Conservation (phyloP, 2,113 vertebrate species). For the Gnathonemus longibarbis region DNA sequence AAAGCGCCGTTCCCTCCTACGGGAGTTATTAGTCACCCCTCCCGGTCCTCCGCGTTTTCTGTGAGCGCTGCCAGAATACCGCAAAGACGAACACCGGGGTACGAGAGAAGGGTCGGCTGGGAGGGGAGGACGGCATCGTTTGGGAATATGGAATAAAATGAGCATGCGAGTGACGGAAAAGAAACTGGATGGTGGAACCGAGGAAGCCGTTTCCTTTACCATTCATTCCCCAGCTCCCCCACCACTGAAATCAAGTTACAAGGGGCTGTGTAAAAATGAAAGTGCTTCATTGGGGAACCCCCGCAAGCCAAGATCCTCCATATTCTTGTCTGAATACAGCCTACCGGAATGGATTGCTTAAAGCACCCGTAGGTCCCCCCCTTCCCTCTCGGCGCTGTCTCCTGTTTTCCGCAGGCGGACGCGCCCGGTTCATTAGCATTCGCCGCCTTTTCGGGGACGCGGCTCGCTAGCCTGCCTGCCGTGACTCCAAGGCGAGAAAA, state of each 20-base stretch:
- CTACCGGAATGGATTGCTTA: constrained; percentile 52
- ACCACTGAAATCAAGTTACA: constrained; percentile 12
- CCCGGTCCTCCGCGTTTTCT: neutral
- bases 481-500: constrained; percentile 33
- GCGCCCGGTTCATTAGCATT: constrained; percentile 67
- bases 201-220: neutral
- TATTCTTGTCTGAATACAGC: constrained; percentile 39
- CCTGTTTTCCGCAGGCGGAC: constrained; percentile 49
- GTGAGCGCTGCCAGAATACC: too few species aligned
- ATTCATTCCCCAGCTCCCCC: neutral
- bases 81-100: neutral
- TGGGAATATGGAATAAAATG: constrained; percentile 8
- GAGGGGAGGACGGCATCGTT: neutral
- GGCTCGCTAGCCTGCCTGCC: constrained; percentile 52
- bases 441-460: constrained; percentile 57
- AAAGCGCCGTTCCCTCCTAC: neutral
- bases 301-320: constrained; percentile 31
- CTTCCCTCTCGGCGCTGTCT: constrained; percentile 46
- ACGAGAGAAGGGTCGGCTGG: neutral
- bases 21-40: neutral
- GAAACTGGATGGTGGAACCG: neutral
- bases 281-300: constrained; percentile 36
- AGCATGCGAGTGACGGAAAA: constrained; percentile 2
- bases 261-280: neutral
- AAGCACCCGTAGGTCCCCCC: constrained; percentile 29